Conservation (phyloP, 2,113 vertebrate genomes). For the Rhinopithecus roxellana region DNA sequence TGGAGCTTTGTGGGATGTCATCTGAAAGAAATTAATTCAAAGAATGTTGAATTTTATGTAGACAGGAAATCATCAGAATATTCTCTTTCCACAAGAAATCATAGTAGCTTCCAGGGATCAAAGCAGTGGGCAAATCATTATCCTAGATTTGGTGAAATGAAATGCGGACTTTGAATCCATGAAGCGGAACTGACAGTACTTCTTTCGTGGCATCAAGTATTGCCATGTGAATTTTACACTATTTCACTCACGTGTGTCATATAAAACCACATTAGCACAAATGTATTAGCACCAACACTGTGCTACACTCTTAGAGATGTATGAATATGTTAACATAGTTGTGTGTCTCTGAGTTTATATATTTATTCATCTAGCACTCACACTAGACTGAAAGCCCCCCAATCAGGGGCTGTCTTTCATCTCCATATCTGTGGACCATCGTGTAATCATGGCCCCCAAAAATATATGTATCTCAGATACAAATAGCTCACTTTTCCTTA, state of each 20-base stretch:
- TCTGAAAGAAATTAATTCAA: constrained; percentile 61
- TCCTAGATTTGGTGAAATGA: constrained; percentile 11
- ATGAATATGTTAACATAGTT: neutral
- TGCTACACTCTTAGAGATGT: neutral
- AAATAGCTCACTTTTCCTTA: neutral
- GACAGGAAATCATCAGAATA: constrained; percentile 43
- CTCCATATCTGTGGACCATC: neutral
- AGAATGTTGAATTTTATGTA: constrained; percentile 35
- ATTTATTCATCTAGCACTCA: neutral
- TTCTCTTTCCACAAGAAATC: constrained; percentile 48
- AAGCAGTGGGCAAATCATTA: constrained; percentile 61
- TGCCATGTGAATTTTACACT: constrained; percentile 46
- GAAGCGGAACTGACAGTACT: constrained; percentile 51
- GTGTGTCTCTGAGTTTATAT: neutral
- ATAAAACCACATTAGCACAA: constrained; percentile 17
- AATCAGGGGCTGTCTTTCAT: neutral
- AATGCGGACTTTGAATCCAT: constrained; percentile 60
- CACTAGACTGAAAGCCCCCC: neutral
- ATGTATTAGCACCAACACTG: neutral
- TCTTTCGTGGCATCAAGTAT: constrained; percentile 54
- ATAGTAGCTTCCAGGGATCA: constrained; percentile 42
- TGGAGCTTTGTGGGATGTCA: neutral
- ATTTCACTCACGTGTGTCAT: neutral
- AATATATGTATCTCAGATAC: neutral
- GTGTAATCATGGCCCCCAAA: neutral